Percentiles rank a stretch among this genome's conserved stretches.
phyloP scores from a whole-genome alignment of 2,113 vertebrate species.

The Amphilophus citrinellus region DNA sequence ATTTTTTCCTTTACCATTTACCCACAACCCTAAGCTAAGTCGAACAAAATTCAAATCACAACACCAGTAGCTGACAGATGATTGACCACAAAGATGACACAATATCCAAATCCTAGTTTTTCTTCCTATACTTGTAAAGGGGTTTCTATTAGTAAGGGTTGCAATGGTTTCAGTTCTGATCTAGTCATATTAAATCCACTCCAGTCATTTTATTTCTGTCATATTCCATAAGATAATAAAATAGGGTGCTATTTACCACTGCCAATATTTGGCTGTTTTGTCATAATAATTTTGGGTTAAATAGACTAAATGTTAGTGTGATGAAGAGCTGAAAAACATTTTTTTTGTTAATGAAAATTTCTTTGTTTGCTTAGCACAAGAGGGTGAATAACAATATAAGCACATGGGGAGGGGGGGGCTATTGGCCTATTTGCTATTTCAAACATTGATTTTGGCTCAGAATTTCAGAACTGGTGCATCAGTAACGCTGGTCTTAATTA shows the following conservation, averaged over 20 bases:
- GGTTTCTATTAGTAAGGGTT: not conserved
- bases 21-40: not conserved
- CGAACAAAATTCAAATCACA: not conserved
- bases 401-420: not conserved
- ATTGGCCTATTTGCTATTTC: not conserved
- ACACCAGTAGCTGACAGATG: not conserved
- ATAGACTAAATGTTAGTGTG: not conserved
- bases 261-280: not conserved
- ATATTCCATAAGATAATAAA: not conserved
- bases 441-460: not conserved
- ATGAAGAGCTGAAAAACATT: not conserved
- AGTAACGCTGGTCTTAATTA: no score
- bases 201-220: not conserved
- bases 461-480: no score
- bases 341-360: not conserved
- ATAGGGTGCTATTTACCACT: no score
- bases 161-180: not conserved
- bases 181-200: not conserved
- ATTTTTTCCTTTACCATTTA: not conserved
- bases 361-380: not conserved
- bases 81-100: not conserved
- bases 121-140: rapidly evolving
- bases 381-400: not conserved
- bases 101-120: not conserved
- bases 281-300: not conserved